Evolutionary conservation across 2,113 vertebrate species (phyloP).

Genomic region (Tragelaphus imberbis): DNA sequence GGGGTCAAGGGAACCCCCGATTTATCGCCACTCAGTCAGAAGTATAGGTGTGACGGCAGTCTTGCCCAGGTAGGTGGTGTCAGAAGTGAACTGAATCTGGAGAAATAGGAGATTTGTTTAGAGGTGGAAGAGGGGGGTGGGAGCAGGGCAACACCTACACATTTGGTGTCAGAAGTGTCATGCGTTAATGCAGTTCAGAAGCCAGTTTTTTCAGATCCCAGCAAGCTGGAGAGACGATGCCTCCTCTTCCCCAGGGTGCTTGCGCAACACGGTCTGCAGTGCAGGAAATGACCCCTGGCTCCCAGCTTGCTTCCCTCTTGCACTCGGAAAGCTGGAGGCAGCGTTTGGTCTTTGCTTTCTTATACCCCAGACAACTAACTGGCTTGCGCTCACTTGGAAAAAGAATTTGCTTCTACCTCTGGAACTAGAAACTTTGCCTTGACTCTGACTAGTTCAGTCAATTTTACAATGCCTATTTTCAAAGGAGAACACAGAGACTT

Average conservation of each 20-base stretch:
- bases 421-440: background rate
- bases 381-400: background rate
- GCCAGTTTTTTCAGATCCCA: too few relatives aligned
- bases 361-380: background rate
- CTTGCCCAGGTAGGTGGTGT: background rate
- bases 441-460: background rate
- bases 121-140: rapidly evolving
- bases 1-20: rapidly evolving
- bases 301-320: background rate
- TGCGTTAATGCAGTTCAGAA: background rate
- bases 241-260: rapidly evolving
- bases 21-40: background rate
- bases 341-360: background rate
- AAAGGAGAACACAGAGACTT: background rate
- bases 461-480: background rate
- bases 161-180: background rate
- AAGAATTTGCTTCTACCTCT: background rate
- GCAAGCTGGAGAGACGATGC: too few relatives aligned
- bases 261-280: too few relatives aligned
- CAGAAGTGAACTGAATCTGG: background rate
- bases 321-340: too few relatives aligned
- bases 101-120: background rate
- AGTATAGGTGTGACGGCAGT: too few relatives aligned
- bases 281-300: too few relatives aligned
- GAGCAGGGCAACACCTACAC: too few relatives aligned